phyloP scores from a whole-genome alignment of 2,888 invertebrate species.

The Heteropelma amictum region DNA sequence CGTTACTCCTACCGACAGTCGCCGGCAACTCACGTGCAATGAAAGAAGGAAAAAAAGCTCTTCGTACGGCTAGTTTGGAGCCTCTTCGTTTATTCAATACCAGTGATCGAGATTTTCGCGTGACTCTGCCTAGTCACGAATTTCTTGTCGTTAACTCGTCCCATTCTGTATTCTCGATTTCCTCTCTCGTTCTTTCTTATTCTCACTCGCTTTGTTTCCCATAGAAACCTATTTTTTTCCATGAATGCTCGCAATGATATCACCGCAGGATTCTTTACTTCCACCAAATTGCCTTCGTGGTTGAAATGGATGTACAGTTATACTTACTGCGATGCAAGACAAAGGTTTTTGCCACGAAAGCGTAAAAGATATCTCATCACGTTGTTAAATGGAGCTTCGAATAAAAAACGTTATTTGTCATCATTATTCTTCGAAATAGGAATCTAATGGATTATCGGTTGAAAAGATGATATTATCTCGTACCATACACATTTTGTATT shows the following conservation, averaged over 20 bases:
- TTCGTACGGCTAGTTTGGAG: neutral
- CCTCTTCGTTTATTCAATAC: constrained; percentile 39
- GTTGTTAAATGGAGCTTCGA: no score
- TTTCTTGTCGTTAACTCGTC: constrained; percentile 19
- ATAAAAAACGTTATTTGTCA: no score
- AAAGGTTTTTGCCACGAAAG: no score
- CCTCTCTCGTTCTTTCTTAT: neutral
- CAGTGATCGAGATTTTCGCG: constrained; percentile 47
- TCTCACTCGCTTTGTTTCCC: constrained; percentile 10
- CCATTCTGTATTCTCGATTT: neutral
- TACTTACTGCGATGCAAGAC: no score
- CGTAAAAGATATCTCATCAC: no score
- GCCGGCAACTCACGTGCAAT: no score
- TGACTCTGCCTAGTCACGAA: constrained; percentile 42
- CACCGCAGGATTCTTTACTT: constrained; percentile 21
- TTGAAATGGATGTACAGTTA: neutral
- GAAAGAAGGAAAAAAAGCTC: constrained; percentile 22
- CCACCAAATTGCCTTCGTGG: constrained; percentile 23
- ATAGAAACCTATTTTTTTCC: constrained; percentile 26
- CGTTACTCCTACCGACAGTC: no score
- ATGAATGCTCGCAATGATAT: constrained; percentile 36
- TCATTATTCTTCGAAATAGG: no score
- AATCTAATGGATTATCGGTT: no score
- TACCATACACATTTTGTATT: no score
- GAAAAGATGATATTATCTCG: no score